phyloP scores from a whole-genome alignment of 2,113 vertebrate genomes.

The Apus apus region DNA sequence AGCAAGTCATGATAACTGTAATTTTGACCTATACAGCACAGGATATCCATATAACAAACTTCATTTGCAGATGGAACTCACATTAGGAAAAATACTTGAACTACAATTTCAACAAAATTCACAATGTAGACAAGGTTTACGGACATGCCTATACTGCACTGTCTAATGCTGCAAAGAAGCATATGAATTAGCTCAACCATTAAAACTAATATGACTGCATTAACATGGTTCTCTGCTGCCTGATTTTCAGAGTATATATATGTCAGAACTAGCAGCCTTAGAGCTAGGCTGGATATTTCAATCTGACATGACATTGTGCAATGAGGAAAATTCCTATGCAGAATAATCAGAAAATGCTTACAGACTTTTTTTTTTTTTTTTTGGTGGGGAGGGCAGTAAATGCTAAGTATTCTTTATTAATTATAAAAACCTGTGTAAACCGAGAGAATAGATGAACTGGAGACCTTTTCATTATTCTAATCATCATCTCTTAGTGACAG shows the following conservation, averaged over 20 bases:
- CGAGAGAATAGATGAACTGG: neutral
- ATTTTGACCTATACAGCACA: neutral
- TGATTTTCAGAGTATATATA: neutral
- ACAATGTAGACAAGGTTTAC: neutral
- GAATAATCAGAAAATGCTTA: slow-evolving; percentile 20
- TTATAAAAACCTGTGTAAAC: neutral
- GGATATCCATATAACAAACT: neutral
- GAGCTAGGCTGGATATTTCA: neutral
- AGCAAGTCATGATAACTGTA: neutral
- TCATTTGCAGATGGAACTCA: neutral
- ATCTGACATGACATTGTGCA: neutral
- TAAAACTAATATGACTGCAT: neutral
- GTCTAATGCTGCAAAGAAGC: neutral
- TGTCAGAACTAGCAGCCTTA: neutral
- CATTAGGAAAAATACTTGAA: neutral
- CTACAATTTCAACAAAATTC: neutral
- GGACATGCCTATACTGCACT: neutral
- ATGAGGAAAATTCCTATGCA: neutral
- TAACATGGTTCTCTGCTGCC: neutral
- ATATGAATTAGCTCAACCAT: neutral
- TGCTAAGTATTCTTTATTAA: neutral
- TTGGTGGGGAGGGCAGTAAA: neutral
- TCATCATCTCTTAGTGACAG: slow-evolving; percentile 1
- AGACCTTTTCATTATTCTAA: neutral
- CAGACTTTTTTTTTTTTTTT: neutral